phyloP scores from a whole-genome alignment of 2,888 invertebrate species.

The Branchipolynoe longqiensis region DNA sequence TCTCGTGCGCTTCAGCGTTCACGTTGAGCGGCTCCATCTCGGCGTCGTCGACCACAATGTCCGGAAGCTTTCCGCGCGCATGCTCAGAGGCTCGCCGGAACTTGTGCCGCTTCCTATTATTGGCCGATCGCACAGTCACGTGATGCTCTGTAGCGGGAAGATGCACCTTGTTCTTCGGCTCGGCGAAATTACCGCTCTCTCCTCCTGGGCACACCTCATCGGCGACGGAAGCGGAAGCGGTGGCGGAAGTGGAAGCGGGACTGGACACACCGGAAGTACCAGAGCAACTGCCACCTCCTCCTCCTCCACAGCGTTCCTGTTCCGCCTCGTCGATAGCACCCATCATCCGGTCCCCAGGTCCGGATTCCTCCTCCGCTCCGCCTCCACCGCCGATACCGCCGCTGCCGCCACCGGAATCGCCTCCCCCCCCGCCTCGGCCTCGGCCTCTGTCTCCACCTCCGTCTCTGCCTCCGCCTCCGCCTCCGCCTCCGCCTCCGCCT shows the following conservation, averaged over 20 bases:
- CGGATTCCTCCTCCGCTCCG: neutral
- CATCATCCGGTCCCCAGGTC: neutral
- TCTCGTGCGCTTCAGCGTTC: neutral
- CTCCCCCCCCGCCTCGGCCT: neutral
- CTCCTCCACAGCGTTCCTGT: too few relatives aligned
- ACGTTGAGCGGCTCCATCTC: slow-evolving; percentile 39
- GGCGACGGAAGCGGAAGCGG: too few relatives aligned
- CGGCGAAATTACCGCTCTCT: too few relatives aligned
- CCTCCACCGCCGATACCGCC: neutral
- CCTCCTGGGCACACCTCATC: too few relatives aligned
- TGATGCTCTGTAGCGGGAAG: slow-evolving; percentile 36
- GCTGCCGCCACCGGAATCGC: neutral
- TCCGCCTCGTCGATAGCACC: slow-evolving; percentile 23
- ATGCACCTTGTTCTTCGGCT: slow-evolving; percentile 1
- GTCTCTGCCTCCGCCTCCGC: too few relatives aligned
- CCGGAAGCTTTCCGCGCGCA: neutral
- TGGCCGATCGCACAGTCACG: slow-evolving; percentile 1
- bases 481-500: too few relatives aligned
- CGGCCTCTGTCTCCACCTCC: neutral
- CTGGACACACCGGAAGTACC: neutral
- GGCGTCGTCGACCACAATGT: slow-evolving; percentile 22
- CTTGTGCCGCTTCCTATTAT: slow-evolving; percentile 20
- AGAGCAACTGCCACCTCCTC: too few relatives aligned
- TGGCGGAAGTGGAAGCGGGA: neutral
- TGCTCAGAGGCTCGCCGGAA: neutral